phyloP scores from a whole-genome alignment of 1,140 invertebrate species.

The Drosophila sechellia region DNA sequence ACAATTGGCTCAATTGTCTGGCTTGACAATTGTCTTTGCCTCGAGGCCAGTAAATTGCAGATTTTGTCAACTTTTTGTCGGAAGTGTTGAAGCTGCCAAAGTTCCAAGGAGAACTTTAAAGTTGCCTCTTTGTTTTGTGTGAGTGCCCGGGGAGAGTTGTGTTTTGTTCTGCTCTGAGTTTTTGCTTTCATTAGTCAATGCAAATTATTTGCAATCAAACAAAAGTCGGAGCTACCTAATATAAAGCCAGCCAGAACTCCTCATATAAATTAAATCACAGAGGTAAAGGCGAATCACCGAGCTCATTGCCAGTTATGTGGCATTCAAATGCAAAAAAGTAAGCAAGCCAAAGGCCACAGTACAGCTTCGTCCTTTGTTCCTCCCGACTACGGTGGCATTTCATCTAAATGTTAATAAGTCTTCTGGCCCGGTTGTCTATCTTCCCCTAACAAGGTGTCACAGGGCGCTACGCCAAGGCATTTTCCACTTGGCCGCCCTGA shows the following conservation, averaged over 20 bases:
- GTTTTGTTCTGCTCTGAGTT: conserved; percentile 17
- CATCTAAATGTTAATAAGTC: conserved; percentile 83
- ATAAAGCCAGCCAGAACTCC: conserved; percentile 2
- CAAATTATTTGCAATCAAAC: conserved; percentile 70
- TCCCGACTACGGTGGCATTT: conserved; percentile 52
- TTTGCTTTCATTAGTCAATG: conserved; percentile 69
- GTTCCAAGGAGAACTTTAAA: conserved; percentile 41
- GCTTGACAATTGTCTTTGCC: conserved; percentile 40
- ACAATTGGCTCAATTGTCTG: conserved; percentile 67
- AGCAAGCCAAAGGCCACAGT: conserved; percentile 10
- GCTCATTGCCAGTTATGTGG: conserved; percentile 30
- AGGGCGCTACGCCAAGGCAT: conserved; percentile 65
- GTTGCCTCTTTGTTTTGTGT: conserved; percentile 10
- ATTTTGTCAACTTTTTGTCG: conserved; percentile 50
- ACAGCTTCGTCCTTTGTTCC: conserved; percentile 19
- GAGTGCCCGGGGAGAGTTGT: conserved; percentile 25
- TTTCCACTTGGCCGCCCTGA: conserved; percentile 79
- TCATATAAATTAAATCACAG: conserved; percentile 73
- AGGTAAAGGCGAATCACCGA: conserved; percentile 57
- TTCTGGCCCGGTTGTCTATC: conserved; percentile 26
- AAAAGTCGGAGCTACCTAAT: conserved; percentile 19
- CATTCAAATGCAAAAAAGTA: conserved; percentile 66
- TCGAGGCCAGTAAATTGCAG: conserved; percentile 52
- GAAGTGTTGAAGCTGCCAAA: conserved; percentile 21
- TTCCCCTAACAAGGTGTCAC: conserved; percentile 73